Percentiles rank a stretch among this genome's conserved stretches.
These are phyloP conservation scores for Trichomycterus rosablanca DNA, from an alignment of 2,113 vertebrate species.

Conservation along the genomic window DNA sequence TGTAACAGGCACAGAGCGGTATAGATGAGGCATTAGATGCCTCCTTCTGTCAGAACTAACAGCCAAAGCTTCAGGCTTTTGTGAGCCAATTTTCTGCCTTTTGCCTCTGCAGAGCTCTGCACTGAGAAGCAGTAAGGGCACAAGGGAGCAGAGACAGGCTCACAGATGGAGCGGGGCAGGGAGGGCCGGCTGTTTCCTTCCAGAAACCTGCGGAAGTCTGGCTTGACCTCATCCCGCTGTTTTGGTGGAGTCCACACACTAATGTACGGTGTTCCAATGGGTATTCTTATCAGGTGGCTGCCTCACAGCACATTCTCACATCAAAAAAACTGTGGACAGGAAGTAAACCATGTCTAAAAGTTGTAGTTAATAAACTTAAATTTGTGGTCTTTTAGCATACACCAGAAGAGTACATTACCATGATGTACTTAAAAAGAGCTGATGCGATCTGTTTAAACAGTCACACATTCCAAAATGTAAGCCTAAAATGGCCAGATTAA, in stretches of 20 bases:
- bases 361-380: too few species aligned
- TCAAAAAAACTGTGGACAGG: not conserved
- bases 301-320: not conserved
- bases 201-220: constrained; percentile 30
- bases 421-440: too few species aligned
- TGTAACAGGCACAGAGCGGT: constrained; percentile 14
- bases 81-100: constrained; percentile 4
- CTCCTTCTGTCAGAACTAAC: not conserved
- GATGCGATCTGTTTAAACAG: too few species aligned
- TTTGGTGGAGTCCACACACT: constrained; percentile 8
- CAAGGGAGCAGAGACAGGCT: not conserved
- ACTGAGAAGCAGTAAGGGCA: constrained; percentile 24
- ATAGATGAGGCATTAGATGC: not conserved
- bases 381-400: too few species aligned
- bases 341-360: not conserved
- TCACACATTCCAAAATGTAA: not conserved
- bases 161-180: constrained; percentile 33
- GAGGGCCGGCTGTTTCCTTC: constrained; percentile 41
- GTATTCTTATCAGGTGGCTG: not conserved
- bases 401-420: too few species aligned
- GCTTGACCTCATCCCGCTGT: constrained; percentile 35
- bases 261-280: not conserved
- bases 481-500: constrained; percentile 9
- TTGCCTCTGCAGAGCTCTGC: constrained; percentile 53
- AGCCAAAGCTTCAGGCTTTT: not conserved